These are phyloP conservation scores for Eulemur macaco DNA, from an alignment of 2,113 vertebrate genomes.

Conservation along the genomic window DNA sequence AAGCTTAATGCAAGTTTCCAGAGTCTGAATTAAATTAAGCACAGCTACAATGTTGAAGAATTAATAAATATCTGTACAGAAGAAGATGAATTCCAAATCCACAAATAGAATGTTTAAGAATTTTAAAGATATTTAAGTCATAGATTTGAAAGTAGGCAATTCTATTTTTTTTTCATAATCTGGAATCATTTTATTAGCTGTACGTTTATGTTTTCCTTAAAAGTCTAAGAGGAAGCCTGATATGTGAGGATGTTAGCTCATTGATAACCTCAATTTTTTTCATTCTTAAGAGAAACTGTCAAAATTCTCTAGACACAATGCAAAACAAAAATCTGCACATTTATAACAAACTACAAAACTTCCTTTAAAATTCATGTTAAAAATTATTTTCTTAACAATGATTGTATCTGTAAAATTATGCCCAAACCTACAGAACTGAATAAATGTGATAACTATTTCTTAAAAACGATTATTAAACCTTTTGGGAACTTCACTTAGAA, in stretches of 20 bases:
- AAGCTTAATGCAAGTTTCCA: neutral
- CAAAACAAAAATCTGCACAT: neutral
- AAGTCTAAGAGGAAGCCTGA: neutral
- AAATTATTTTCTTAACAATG: neutral
- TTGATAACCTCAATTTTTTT: neutral
- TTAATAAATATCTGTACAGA: neutral
- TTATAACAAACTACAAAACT: neutral
- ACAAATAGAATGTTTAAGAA: neutral
- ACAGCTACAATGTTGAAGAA: neutral
- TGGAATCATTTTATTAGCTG: neutral
- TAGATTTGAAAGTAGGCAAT: neutral
- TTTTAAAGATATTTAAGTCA: neutral
- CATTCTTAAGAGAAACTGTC: neutral
- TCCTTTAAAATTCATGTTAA: neutral
- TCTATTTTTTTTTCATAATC: neutral
- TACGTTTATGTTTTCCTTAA: neutral
- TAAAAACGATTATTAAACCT: neutral
- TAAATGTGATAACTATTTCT: neutral
- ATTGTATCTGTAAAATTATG: neutral
- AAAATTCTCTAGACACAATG: neutral
- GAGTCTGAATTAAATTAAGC: constrained; percentile 13
- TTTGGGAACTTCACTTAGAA: neutral
- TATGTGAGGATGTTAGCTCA: neutral
- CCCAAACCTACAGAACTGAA: neutral
- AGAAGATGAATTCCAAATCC: neutral